phyloP scores from a whole-genome alignment of 2,113 vertebrate genomes.

The Terrapene triunguis region DNA sequence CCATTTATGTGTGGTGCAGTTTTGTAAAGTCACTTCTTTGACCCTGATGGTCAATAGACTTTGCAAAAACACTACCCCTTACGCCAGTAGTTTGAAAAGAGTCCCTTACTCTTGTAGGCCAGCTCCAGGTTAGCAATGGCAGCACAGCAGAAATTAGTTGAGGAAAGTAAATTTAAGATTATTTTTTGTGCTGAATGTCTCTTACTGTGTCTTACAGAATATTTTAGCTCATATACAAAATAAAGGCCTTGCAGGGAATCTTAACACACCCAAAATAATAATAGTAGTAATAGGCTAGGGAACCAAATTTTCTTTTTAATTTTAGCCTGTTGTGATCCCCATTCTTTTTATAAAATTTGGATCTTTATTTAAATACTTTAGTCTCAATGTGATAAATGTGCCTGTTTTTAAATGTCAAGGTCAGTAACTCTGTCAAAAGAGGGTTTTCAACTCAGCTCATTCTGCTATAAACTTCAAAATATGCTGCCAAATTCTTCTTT shows the following conservation, averaged over 20 bases:
- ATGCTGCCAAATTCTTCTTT: background rate
- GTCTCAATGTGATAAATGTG: background rate
- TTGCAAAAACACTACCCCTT: background rate
- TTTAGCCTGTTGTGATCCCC: background rate
- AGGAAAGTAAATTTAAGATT: background rate
- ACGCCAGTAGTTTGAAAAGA: background rate
- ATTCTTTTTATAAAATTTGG: background rate
- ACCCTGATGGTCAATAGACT: background rate
- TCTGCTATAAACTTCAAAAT: background rate
- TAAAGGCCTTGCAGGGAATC: background rate
- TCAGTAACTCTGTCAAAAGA: background rate
- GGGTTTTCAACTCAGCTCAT: background rate
- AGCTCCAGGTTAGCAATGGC: background rate
- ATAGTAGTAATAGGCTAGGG: background rate
- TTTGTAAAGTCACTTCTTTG: background rate
- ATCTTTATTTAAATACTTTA: background rate
- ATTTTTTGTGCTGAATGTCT: background rate
- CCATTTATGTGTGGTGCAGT: background rate
- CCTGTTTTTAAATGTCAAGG: background rate
- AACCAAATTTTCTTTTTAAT: background rate
- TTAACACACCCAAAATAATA: background rate
- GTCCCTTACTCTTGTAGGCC: background rate
- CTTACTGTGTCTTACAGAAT: background rate
- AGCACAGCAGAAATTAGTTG: background rate
- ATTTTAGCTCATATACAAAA: background rate